Base-by-base conservation (phyloP, 2,888 invertebrate genomes). In the Eristalis tenax region DNA sequence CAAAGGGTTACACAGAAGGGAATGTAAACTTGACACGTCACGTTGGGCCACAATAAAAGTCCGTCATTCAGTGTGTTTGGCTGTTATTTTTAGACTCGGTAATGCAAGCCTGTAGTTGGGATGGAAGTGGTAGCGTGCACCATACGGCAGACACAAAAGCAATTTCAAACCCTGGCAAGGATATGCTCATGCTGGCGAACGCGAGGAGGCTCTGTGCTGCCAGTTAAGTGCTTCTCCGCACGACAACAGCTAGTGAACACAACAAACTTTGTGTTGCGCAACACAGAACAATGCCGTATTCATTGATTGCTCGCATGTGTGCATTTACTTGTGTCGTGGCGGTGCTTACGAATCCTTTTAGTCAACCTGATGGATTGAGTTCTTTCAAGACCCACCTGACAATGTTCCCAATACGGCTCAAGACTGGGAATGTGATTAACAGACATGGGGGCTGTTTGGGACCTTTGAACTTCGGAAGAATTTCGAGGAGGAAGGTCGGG, bases 71-170 rank as follows among this genome's bases (percentile, higher is more conserved):
- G 13, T 63, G 4, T 40, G 61, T 38, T 23, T 61, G n/a, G 15
- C 28, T 22, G 13, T 56, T 78, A 63, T 63, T 64, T 56, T 70
- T 26, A 50, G 63, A 70, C 35, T 28, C 10, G 26, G 56, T 64
- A 70, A 56, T 74, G 68, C 73, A 77, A 69, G 63, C n/a, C 2
- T 50, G 43, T 50, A 50, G 43, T 1, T 5, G 43, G 43, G 43
- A 15, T 18, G 43, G n/a, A 0, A 50, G 6, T 50, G 43, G 43
- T 50, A n/a, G 43, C 43, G 43, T 50, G 43, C 43, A 43, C 15
- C 71, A 83, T 63, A 73, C 56, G 77, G 65, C 38, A 73, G 63
- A 22, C 61, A 71, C 43, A 43, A n/a, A 43, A 43, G 43, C n/a
- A 43, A 43, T n/a, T 43, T 15, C 15, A 15, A 43, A 32, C 1